phyloP scores from a whole-genome alignment of 2,113 vertebrate species.

The Coreoperca whiteheadi region DNA sequence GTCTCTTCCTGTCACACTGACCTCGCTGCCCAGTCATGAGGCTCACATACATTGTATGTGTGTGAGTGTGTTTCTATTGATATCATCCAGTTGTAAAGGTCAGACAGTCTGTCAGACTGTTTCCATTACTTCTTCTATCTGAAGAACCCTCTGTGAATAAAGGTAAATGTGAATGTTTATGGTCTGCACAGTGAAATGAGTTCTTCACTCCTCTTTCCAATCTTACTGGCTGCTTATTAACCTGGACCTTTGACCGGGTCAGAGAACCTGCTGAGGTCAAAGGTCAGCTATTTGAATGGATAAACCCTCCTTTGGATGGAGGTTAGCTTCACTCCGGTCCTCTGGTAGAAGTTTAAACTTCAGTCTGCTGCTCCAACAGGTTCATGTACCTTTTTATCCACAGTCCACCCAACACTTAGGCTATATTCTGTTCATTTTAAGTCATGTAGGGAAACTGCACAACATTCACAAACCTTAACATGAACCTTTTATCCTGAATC shows the following conservation, averaged over 20 bases:
- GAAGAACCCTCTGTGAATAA: background rate
- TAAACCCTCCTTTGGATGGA: background rate
- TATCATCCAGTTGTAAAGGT: slow-evolving; percentile 34
- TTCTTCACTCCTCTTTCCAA: background rate
- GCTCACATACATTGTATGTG: background rate
- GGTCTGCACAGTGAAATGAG: background rate
- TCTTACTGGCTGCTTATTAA: slow-evolving; percentile 40
- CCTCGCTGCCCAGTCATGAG: slow-evolving; percentile 55
- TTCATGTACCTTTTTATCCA: too few species aligned
- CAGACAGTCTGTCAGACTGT: slow-evolving; percentile 41
- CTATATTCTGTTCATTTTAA: too few species aligned
- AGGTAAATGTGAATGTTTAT: background rate
- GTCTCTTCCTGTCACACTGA: slow-evolving; percentile 65
- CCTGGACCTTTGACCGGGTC: background rate
- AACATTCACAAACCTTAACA: too few species aligned
- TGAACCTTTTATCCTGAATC: too few species aligned
- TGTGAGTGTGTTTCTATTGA: slow-evolving; percentile 34
- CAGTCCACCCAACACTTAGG: too few species aligned
- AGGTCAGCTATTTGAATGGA: slow-evolving; percentile 27
- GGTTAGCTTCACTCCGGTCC: background rate
- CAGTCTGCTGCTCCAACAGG: too few species aligned
- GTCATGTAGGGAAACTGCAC: too few species aligned
- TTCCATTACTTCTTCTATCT: background rate
- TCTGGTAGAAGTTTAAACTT: slow-evolving; percentile 4
- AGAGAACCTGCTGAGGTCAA: slow-evolving; percentile 55